phyloP scores from a whole-genome alignment of 64 coral and sea anemone genomes.

The Acropora tenuis region DNA sequence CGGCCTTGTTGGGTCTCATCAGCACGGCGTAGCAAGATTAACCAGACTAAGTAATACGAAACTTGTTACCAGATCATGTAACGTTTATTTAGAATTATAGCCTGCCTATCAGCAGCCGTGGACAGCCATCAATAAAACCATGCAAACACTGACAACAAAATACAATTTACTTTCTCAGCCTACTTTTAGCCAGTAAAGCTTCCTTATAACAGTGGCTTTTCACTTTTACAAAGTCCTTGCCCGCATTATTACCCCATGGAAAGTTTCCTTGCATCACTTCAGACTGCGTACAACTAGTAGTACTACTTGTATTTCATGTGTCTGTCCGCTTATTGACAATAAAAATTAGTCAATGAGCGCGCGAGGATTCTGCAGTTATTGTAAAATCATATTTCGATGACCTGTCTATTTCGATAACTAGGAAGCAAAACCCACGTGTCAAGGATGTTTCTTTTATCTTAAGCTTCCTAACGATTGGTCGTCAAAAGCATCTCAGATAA shows the following conservation, averaged over 20 bases:
- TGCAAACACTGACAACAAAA: not conserved
- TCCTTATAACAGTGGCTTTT: not conserved
- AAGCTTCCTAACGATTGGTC: no score
- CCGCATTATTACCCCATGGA: constrained; percentile 8
- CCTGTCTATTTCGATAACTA: no score
- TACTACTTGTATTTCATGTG: no score
- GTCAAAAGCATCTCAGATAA: no score
- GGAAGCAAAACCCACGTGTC: no score
- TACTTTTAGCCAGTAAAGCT: not conserved
- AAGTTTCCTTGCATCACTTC: constrained; percentile 29
- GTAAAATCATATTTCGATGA: no score
- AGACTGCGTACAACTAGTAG: not conserved
- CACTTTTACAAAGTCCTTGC: not conserved
- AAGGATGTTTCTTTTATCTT: no score
- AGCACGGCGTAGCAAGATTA: constrained; percentile 32
- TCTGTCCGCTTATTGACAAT: no score
- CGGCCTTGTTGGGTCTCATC: constrained; percentile 22
- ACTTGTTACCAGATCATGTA: not conserved
- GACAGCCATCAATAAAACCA: not conserved
- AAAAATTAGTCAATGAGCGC: no score
- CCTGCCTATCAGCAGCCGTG: constrained; percentile 8
- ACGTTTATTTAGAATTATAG: not conserved
- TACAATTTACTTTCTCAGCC: not conserved
- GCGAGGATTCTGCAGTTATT: no score
- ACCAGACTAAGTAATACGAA: not conserved